phyloP scores from a whole-genome alignment of 2,888 invertebrate species.

The Hoplodrina ambigua region DNA sequence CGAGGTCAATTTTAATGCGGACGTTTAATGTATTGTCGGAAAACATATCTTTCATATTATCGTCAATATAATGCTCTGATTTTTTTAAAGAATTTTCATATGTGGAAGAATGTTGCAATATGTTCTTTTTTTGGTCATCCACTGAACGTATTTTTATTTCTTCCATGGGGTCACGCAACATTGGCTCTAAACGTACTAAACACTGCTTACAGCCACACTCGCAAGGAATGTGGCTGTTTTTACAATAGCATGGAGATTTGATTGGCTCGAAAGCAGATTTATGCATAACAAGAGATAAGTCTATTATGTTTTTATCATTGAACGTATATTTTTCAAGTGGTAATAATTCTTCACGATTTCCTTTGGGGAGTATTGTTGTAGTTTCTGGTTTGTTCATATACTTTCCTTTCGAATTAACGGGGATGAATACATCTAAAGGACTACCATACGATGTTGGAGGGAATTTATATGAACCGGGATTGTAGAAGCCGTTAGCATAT shows the following conservation, averaged over 20 bases:
- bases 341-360: slow-evolving; percentile 56
- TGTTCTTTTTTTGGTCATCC: slow-evolving; percentile 56
- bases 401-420: slow-evolving; percentile 69
- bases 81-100: slow-evolving; percentile 53
- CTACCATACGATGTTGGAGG: slow-evolving; percentile 65
- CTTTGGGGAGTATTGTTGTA: slow-evolving; percentile 53
- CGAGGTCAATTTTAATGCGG: slow-evolving; percentile 82
- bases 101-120: slow-evolving; percentile 25
- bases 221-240: slow-evolving; percentile 75
- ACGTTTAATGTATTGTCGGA: slow-evolving; percentile 77
- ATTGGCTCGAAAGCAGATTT: slow-evolving; percentile 65
- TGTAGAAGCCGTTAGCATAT: slow-evolving; percentile 68
- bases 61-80: slow-evolving; percentile 49
- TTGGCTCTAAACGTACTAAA: slow-evolving; percentile 65
- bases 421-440: slow-evolving; percentile 77
- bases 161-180: slow-evolving; percentile 54
- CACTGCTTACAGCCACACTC: slow-evolving; percentile 82
- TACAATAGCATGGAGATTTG: slow-evolving; percentile 77
- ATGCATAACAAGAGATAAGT: slow-evolving; percentile 57
- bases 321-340: slow-evolving; percentile 63
- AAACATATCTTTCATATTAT: slow-evolving; percentile 57
- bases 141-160: slow-evolving; percentile 50
- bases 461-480: slow-evolving; percentile 65
- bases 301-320: slow-evolving; percentile 65
- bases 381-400: slow-evolving; percentile 65